These are phyloP conservation scores for Metopia argyrocephala DNA, from an alignment of 2,888 invertebrate genomes.

Conservation along the genomic window DNA sequence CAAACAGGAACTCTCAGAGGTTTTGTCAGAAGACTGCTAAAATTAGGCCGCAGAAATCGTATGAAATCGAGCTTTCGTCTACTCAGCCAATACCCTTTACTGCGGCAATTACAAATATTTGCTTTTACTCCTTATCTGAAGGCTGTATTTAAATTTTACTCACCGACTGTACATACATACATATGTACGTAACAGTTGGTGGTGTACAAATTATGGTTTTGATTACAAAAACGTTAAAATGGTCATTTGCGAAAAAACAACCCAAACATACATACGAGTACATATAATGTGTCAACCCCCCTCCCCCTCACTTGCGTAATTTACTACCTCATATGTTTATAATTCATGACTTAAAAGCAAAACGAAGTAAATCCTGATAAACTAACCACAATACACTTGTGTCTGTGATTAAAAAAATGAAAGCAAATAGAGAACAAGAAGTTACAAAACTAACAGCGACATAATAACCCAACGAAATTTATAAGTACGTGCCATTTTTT, in stretches of 20 bases:
- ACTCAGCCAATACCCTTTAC: no score
- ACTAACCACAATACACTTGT: constrained; percentile 52
- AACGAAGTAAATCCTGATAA: constrained; percentile 39
- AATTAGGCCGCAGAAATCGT: no score
- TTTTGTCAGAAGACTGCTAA: no score
- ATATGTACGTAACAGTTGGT: neutral
- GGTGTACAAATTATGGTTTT: constrained; percentile 42
- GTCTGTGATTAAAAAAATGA: constrained; percentile 16
- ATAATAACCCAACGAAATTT: neutral
- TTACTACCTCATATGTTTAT: neutral
- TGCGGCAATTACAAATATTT: no score
- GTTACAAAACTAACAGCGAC: no score
- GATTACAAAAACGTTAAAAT: constrained; percentile 20
- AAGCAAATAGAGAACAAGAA: neutral
- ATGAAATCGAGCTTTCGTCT: no score
- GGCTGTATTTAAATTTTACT: no score
- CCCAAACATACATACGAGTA: constrained; percentile 1
- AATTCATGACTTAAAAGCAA: constrained; percentile 2
- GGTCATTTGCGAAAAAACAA: constrained; percentile 9
- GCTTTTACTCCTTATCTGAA: no score
- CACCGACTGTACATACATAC: no score
- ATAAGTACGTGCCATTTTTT: constrained; percentile 4
- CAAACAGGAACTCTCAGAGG: no score
- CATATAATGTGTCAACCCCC: neutral
- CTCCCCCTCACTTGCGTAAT: neutral